phyloP scores from a whole-genome alignment of 2,113 vertebrate species.

The Salvator merianae region DNA sequence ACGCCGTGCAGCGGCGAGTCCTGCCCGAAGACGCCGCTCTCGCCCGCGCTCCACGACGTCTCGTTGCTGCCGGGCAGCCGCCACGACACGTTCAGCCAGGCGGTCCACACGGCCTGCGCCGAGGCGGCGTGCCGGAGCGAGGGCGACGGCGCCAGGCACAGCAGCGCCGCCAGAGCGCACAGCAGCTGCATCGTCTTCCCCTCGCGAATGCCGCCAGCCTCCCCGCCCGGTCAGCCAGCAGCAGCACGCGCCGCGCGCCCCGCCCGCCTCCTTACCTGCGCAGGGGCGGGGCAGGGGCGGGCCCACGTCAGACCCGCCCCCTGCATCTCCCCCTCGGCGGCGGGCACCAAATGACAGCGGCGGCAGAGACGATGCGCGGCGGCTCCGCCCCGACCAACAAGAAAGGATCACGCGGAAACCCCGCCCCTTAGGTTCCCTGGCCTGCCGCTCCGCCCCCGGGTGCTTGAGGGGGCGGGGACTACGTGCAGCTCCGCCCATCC shows the following conservation, averaged over 20 bases:
- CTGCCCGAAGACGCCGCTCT: slow-evolving; percentile 82
- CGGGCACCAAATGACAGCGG: no score
- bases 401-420: no score
- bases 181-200: slow-evolving; percentile 17
- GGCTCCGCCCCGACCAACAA: no score
- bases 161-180: background rate
- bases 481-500: no score
- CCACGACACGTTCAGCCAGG: slow-evolving; percentile 83
- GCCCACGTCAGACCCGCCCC: no score
- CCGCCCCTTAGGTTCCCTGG: no score
- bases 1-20: slow-evolving; percentile 78
- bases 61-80: slow-evolving; percentile 34
- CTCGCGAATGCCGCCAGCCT: background rate
- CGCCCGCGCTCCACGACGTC: slow-evolving; percentile 37
- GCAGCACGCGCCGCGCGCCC: no score
- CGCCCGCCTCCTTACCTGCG: background rate
- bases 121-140: slow-evolving; percentile 38
- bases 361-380: no score
- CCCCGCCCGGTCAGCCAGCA: background rate
- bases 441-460: no score
- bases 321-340: no score
- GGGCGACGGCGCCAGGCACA: background rate
- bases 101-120: slow-evolving; percentile 74
- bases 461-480: no score
- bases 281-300: no score